Conservation (phyloP, 1,140 invertebrate species). For the Arion vulgaris region DNA sequence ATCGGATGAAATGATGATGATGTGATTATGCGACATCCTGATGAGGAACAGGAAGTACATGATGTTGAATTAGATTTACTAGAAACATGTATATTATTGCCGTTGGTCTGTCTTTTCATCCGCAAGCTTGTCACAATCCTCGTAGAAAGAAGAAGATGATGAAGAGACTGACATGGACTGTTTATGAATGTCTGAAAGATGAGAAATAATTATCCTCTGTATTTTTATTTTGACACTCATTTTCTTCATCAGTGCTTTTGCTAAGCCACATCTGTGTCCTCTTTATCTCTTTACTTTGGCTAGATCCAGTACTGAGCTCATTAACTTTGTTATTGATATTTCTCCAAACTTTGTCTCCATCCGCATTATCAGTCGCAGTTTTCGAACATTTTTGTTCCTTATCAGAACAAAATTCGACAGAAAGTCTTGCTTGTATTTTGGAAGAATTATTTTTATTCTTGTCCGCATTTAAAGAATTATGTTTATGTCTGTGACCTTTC, state of each 20-base stretch:
- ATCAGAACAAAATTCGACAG: not conserved
- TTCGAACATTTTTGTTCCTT: not conserved
- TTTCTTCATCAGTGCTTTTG: slow-evolving; percentile 18
- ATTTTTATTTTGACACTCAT: not conserved
- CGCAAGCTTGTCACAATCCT: not conserved
- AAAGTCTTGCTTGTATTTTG: not conserved
- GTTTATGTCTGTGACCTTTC: not conserved
- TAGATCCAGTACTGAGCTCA: not conserved
- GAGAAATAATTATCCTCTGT: not conserved
- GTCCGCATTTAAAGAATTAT: not conserved
- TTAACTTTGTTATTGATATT: not conserved
- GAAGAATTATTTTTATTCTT: not conserved
- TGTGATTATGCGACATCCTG: not conserved
- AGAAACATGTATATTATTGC: not conserved
- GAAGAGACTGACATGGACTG: not conserved
- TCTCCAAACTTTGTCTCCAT: not conserved
- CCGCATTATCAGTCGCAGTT: not conserved
- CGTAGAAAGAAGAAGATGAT: not conserved
- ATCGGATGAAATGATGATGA: not conserved
- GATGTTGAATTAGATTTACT: not conserved
- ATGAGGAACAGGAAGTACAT: not conserved
- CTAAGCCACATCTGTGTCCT: not conserved
- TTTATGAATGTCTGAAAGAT: not conserved
- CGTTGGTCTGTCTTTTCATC: not conserved
- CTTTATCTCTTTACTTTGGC: not conserved